Base-by-base conservation (phyloP, 2,113 vertebrate genomes). In the Bubo bubo region DNA sequence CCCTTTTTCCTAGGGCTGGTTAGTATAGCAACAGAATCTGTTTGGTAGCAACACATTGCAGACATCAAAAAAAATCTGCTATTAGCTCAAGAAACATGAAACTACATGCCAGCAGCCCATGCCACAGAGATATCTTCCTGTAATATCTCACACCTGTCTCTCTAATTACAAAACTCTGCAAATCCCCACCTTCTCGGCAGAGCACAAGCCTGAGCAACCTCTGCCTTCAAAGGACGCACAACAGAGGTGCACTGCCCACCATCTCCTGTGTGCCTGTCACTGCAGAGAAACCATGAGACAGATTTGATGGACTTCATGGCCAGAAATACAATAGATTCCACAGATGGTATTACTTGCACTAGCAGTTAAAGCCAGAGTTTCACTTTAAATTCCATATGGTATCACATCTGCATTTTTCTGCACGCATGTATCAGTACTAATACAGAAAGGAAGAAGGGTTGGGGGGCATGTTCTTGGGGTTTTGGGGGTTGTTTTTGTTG, bases 21-120 rank as follows among this genome's bases (percentile, higher is more conserved):
- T 96, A 95, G 91, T 95, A 89, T 79, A 96, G 91, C 90, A 95
- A 97, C 94, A 79, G 55, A 80, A 68, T 67, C n/a, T 47, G 60
- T 89, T 91, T 85, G 70, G 80, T 81, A 93, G 77, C 84, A 95
- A 95, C 68, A 79, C 43, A 63, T 10, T 28, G 50, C n/a, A 76
- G 37, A 23, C 72, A 85, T 35, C 18, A 87, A 90, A 79, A 85
- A 85, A 79, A 63, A 43, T 3, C 39, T 18, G 17, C 52, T 39
- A 43, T 26, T 68, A 82, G 50, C 70, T 88, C 66, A 76, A 80
- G 77, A 80, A 89, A 77, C 67, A 34, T 37, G 77, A 94, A 91
- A 63, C n/a, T 66, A 55, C 84, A 73, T 59, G 77, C 50, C 79
- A 87, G 84, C 73, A 95, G 66, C 86, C 91, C 49, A 35, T 79